Base-by-base conservation (phyloP, 2,888 invertebrate genomes). In the Tanaodytes sp. region DNA sequence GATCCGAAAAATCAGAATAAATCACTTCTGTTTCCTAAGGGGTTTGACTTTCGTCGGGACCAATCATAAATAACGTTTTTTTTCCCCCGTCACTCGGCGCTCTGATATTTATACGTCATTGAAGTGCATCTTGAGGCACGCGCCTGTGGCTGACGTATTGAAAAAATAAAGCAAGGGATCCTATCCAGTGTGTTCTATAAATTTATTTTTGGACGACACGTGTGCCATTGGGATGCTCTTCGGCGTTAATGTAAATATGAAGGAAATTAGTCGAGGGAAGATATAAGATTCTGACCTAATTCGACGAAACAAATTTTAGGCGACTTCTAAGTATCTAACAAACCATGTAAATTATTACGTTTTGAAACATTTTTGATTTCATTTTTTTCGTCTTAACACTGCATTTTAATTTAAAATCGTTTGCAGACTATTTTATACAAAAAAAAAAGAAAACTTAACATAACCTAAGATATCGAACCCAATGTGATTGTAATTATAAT, bases 191-290 rank as follows among this genome's bases (percentile, higher is more conserved):
- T 62, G 51, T 63, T 51, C 45, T 51, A 63, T 49, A 63, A 63
- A 58, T 59, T 62, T 62, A 62, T 72, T 72, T 67, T 63, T 69
- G 63, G 58, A 48, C 12, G 57, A 67, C 72, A 72, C 54, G 70
- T 70, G 70, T 70, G 58, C 48, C 43, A 18, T 19, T 54, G 62
- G 63, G 63, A 66, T 31, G 54, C 42, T 49, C 31, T 20, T 36
- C 37, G 45, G 42, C 15, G 51, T 51, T 54, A 59, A 54, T 61
- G 46, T 64, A 59, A 63, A 61, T 57, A 72, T 59, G 54, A 37
- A 39, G 18, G 39, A 45, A 57, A 64, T 55, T 54, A 54, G 62
- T 46, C 40, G 18, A 27, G n/a, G 9, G 36, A 55, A 36, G 45
- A 39, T 48, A 46, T 51, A 33, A 15, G 15, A 9, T 36, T 8